Evolutionary conservation across 1,140 invertebrate genomes (phyloP), one percentile per base, ranked within the genome.

Genomic region (Neodiprion pinetum): DNA sequence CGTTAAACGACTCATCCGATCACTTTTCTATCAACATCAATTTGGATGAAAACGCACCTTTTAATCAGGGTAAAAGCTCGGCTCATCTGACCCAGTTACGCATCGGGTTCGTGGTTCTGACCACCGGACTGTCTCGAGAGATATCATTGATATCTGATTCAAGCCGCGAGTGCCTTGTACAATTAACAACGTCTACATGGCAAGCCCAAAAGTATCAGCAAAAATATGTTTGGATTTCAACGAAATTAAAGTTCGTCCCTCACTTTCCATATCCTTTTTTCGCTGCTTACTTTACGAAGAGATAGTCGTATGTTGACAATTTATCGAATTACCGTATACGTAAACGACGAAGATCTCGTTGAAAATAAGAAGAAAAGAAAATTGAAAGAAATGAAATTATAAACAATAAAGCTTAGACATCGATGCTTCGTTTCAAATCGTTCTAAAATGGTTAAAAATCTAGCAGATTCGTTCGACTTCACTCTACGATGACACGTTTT

Each of bases 21-120:
- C 53, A 61, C 53, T 61, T 61, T 17, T 14, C 53, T 61, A 61
- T 61, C 53, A 61, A 17, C 53, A 61, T 61, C 53, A 61, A 17
- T 61, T 61, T 61, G 11, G n/a, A 61, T 61, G 53, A 61, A 61
- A 61, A 61, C 53, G 53, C 53, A 61, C 53, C 53, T 61, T 61
- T 61, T 61, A 61, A 61, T 61, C 53, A 61, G 53, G n/a, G 53
- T 61, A 61, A 61, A 61, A 61, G 53, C 53, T 61, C n/a, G 11
- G 53, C 53, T 61, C n/a, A 17, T 5, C 11, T 61, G 8, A 61
- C 53, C 53, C 53, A 61, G 8, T 61, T 61, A 4, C 53, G 53
- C n/a, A 61, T 61, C 9, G 53, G 53, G 8, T 12, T 61, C 8
- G 11, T 17, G 53, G 11, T 17, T 61, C n/a, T 17, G 53, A 61